Percentiles rank a stretch among this genome's conserved stretches.
phyloP scores from a whole-genome alignment of 1,140 invertebrate species.

The Pseudomyrmex flavicornis region DNA sequence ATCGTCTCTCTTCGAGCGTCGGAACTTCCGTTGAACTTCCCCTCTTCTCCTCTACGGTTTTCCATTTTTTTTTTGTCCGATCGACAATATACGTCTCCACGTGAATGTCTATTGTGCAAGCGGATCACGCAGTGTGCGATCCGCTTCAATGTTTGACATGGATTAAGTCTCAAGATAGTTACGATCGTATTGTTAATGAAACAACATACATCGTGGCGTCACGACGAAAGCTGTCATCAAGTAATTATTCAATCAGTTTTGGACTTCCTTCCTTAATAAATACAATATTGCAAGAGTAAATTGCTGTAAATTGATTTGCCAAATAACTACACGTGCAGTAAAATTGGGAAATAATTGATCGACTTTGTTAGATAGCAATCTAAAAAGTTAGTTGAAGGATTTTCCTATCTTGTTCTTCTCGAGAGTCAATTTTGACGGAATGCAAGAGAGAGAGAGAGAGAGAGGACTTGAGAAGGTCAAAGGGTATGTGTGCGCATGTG shows the following conservation, averaged over 20 bases:
- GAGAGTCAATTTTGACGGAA: slow-evolving; percentile 45
- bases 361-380: slow-evolving; percentile 40
- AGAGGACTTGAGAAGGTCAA: no score
- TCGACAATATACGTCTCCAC: not conserved
- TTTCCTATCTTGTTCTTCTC: slow-evolving; percentile 19
- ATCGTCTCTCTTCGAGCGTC: slow-evolving; percentile 17
- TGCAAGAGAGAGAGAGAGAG: not conserved
- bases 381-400: slow-evolving; percentile 5
- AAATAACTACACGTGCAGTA: not conserved
- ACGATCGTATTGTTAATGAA: not conserved
- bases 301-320: not conserved
- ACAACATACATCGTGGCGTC: not conserved
- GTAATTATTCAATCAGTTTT: no score
- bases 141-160: not conserved
- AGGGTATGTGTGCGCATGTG: not conserved
- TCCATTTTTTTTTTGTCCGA: slow-evolving; percentile 4
- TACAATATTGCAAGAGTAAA: not conserved
- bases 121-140: not conserved
- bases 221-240: no score
- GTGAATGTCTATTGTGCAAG: not conserved
- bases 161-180: not conserved
- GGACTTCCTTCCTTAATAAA: no score
- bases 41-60: no score
- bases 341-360: slow-evolving; percentile 15
- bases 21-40: no score